A percentile compares a stretch with the other conserved stretches of the same genome.
Conservation (phyloP, 2,113 vertebrate genomes). For the Pituophis catenifer region DNA sequence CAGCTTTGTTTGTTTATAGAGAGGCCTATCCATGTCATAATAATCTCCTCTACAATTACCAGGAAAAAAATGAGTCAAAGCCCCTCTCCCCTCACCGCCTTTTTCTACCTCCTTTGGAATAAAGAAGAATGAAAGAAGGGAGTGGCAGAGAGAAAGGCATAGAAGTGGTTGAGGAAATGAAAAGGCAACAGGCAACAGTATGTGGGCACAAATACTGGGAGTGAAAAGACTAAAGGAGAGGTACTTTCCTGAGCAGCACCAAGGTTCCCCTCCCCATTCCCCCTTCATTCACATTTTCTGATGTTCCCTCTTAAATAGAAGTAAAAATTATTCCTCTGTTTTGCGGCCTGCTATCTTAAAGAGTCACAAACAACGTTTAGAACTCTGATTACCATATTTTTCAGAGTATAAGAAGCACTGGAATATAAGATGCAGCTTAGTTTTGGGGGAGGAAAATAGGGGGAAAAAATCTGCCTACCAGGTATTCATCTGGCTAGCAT, state of each 20-base stretch:
- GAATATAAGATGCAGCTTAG: too few species aligned
- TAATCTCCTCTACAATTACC: background rate
- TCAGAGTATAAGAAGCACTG: too few species aligned
- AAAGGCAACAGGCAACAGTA: background rate
- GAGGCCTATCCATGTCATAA: background rate
- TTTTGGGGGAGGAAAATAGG: too few species aligned
- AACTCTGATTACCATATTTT: background rate
- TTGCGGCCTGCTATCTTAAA: background rate
- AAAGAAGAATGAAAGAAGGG: background rate
- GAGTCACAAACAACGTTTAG: background rate
- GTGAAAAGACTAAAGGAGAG: background rate
- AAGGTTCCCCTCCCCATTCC: background rate
- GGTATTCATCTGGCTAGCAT: too few species aligned
- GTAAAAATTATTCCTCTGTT: background rate
- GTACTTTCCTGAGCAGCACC: background rate
- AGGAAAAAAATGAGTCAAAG: background rate
- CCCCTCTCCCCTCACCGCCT: accelerated
- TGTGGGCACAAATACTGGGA: background rate
- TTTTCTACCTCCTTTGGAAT: background rate
- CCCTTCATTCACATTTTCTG: background rate
- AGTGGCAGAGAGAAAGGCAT: background rate
- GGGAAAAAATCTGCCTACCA: too few species aligned
- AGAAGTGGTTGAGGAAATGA: background rate
- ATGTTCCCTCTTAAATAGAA: background rate
- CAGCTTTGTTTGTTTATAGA: background rate